phyloP scores from a whole-genome alignment of 2,888 invertebrate species.

The Platycheirus rosarum region DNA sequence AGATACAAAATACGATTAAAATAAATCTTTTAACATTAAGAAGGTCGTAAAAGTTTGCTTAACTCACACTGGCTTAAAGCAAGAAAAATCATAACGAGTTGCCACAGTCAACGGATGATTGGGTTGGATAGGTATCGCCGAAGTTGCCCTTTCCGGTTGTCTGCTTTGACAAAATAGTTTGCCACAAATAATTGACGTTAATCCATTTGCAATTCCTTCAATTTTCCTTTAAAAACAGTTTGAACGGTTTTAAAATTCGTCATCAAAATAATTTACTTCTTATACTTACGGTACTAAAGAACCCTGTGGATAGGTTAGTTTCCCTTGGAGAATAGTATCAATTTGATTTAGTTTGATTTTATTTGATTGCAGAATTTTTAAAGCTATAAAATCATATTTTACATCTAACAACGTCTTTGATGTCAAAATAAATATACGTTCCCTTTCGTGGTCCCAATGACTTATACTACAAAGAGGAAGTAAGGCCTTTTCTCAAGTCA shows the following conservation, averaged over 20 bases:
- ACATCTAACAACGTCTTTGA: slow-evolving; percentile 88
- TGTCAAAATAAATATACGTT: slow-evolving; percentile 89
- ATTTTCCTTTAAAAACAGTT: slow-evolving; percentile 72
- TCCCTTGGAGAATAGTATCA: slow-evolving; percentile 89
- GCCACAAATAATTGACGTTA: slow-evolving; percentile 73
- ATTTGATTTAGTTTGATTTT: slow-evolving; percentile 87
- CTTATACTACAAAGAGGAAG: slow-evolving; percentile 86
- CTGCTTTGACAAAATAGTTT: slow-evolving; percentile 65
- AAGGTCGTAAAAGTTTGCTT: too few relatives aligned
- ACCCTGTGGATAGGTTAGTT: slow-evolving; percentile 90
- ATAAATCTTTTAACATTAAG: too few relatives aligned
- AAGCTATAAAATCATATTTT: slow-evolving; percentile 93
- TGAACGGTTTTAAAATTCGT: background rate
- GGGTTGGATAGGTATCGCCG: slow-evolving; percentile 22
- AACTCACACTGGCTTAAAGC: slow-evolving; percentile 75
- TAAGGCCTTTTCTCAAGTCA: background rate
- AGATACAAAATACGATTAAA: too few relatives aligned
- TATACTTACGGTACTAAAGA: slow-evolving; percentile 92
- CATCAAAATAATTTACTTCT: background rate
- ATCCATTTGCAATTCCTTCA: slow-evolving; percentile 76
- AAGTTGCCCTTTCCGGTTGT: slow-evolving; percentile 10
- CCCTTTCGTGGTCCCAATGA: slow-evolving; percentile 93
- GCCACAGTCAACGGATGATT: slow-evolving; percentile 64
- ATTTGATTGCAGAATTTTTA: slow-evolving; percentile 88
- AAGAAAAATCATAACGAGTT: slow-evolving; percentile 75